Evolutionary conservation across 2,797 vertebrate genomes (phyloP).

Genomic region (Cephalopachus bancanus): DNA sequence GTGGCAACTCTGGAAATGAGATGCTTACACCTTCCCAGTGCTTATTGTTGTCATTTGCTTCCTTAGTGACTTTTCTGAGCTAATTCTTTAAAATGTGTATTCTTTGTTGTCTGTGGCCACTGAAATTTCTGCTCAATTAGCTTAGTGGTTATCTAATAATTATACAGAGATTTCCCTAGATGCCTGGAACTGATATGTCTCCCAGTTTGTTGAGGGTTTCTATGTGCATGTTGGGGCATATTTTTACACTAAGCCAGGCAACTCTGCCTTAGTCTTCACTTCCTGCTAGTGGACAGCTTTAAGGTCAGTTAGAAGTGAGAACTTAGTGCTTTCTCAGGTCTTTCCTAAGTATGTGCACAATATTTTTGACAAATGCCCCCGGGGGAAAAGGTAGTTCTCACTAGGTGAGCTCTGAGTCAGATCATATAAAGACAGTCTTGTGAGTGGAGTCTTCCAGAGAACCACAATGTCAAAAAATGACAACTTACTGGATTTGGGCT

Average conservation of each 20-base stretch:
- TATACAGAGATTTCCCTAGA: neutral
- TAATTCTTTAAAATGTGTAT: neutral
- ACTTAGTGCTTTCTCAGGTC: neutral
- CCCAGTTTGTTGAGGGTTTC: neutral
- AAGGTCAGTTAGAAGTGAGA: neutral
- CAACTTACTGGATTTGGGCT: neutral
- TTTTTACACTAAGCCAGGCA: neutral
- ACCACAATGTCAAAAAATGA: neutral
- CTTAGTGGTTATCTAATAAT: neutral
- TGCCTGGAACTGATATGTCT: neutral
- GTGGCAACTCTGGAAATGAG: neutral
- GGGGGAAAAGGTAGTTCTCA: neutral
- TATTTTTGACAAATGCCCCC: neutral
- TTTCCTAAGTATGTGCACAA: neutral
- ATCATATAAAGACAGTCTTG: neutral
- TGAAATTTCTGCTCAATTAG: neutral
- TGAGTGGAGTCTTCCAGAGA: neutral
- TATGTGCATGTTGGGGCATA: neutral
- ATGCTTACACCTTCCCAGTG: neutral
- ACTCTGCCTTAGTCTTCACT: neutral
- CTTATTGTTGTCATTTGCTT: neutral
- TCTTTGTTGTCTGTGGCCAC: neutral
- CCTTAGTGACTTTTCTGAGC: conserved; percentile 28
- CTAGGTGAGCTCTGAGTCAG: neutral
- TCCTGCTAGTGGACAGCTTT: neutral